Conservation (phyloP, 2,113 vertebrate genomes). For the Serinus canaria region DNA sequence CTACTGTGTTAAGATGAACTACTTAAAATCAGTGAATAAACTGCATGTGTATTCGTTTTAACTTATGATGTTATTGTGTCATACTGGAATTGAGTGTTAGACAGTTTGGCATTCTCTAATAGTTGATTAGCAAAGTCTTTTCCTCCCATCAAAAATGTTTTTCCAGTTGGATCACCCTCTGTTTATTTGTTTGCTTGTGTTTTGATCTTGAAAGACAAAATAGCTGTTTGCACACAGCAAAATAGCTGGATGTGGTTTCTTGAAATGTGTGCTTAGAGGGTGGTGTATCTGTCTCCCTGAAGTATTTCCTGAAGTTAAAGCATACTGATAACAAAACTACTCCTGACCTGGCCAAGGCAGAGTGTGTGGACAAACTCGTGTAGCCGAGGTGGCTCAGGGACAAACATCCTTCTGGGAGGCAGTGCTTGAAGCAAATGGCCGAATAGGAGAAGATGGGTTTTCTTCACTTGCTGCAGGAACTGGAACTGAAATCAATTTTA, state of each 20-base stretch:
- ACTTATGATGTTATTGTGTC: not conserved
- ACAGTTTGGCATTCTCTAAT: slow-evolving; percentile 30
- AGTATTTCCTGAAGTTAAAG: not conserved
- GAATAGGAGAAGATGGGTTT: not conserved
- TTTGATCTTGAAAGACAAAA: slow-evolving; percentile 48
- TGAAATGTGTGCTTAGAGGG: not conserved
- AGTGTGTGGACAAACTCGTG: not conserved
- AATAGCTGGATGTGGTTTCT: slow-evolving; percentile 13
- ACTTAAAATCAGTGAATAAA: not conserved
- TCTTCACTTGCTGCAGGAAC: not conserved
- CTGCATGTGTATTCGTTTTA: not conserved
- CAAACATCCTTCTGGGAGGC: fast-evolving
- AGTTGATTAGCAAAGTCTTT: slow-evolving; percentile 22
- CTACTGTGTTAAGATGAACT: not conserved
- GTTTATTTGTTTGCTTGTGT: slow-evolving; percentile 46
- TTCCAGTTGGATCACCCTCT: slow-evolving; percentile 18
- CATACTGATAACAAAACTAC: not conserved
- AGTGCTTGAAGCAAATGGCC: not conserved
- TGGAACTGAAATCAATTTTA: slow-evolving; percentile 44
- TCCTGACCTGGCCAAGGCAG: not conserved
- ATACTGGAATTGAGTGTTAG: not conserved
- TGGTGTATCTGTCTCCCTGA: not conserved
- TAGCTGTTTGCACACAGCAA: not conserved
- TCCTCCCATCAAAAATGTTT: slow-evolving; percentile 22
- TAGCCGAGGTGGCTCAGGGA: not conserved